Conservation (phyloP, 1,140 invertebrate species). For the Drosophila persimilis region DNA sequence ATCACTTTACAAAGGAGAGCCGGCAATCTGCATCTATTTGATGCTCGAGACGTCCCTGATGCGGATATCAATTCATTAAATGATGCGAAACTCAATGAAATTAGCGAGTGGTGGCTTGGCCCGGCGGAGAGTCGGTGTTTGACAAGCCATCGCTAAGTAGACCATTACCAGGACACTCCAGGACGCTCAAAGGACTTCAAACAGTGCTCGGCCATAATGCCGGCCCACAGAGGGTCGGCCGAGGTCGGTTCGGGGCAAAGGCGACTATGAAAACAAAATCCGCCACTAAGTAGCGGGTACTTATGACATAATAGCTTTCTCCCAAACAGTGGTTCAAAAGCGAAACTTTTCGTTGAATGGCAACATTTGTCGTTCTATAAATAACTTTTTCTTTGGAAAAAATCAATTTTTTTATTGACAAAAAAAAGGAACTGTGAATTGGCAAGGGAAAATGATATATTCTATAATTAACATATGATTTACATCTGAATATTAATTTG, state of each 20-base stretch:
- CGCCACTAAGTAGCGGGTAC: conserved; percentile 68
- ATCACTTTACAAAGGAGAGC: conserved; percentile 45
- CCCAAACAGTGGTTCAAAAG: conserved; percentile 43
- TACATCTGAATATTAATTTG: too few species aligned
- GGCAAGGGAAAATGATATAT: too few species aligned
- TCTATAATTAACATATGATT: too few species aligned
- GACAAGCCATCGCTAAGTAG: conserved; percentile 52
- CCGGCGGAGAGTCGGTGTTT: conserved; percentile 27
- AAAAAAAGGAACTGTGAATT: too few species aligned
- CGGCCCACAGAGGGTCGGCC: too few species aligned
- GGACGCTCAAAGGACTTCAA: conserved; percentile 64
- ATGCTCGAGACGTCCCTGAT: conserved; percentile 39
- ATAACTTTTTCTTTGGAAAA: neutral
- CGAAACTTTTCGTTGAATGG: neutral
- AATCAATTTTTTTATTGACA: conserved; percentile 1
- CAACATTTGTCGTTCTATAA: neutral
- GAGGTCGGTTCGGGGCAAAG: too few species aligned
- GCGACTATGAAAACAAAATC: conserved; percentile 70
- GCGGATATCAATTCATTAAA: conserved; percentile 76
- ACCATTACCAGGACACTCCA: conserved; percentile 38
- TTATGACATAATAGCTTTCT: conserved; percentile 70
- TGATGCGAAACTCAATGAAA: conserved; percentile 64
- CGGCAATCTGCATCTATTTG: conserved; percentile 50
- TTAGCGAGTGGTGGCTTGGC: conserved; percentile 33
- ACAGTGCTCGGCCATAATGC: too few species aligned